phyloP scores from a whole-genome alignment of 2,113 vertebrate species.

The Chamaetylas fuelleborni region DNA sequence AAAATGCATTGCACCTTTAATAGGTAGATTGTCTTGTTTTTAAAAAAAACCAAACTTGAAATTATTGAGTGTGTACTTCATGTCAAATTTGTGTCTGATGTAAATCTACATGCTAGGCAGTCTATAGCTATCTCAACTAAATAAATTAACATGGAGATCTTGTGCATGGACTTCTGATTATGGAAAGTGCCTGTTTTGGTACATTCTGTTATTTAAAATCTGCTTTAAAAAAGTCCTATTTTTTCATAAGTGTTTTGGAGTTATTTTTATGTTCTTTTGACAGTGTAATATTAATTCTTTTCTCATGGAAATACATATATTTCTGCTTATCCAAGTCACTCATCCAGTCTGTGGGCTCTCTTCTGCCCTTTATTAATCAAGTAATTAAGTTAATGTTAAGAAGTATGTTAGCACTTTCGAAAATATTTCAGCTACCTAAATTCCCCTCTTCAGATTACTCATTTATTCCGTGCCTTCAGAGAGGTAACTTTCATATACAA shows the following conservation, averaged over 20 bases:
- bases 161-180: conserved; percentile 54
- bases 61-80: conserved; percentile 2
- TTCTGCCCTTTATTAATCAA: conserved; percentile 40
- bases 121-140: background rate
- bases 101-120: conserved; percentile 28
- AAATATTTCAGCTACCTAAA: conserved; percentile 14
- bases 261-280: conserved; percentile 37
- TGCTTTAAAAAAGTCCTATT: background rate
- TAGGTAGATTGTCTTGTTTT: conserved; percentile 54
- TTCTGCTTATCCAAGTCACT: conserved; percentile 72
- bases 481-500: background rate
- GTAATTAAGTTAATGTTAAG: background rate
- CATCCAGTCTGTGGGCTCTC: conserved; percentile 56
- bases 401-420: conserved; percentile 28
- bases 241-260: background rate
- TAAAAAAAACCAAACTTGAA: conserved; percentile 2
- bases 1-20: conserved; percentile 89
- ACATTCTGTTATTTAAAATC: background rate
- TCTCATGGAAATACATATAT: conserved; percentile 43
- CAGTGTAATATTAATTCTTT: conserved; percentile 14
- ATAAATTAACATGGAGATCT: conserved; percentile 38
- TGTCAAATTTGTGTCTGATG: conserved; percentile 21
- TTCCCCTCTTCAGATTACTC: conserved; percentile 73
- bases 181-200: conserved; percentile 15
- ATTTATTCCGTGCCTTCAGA: conserved; percentile 22